These are phyloP conservation scores for Serinus canaria DNA, from an alignment of 2,113 vertebrate genomes.

Conservation along the genomic window DNA sequence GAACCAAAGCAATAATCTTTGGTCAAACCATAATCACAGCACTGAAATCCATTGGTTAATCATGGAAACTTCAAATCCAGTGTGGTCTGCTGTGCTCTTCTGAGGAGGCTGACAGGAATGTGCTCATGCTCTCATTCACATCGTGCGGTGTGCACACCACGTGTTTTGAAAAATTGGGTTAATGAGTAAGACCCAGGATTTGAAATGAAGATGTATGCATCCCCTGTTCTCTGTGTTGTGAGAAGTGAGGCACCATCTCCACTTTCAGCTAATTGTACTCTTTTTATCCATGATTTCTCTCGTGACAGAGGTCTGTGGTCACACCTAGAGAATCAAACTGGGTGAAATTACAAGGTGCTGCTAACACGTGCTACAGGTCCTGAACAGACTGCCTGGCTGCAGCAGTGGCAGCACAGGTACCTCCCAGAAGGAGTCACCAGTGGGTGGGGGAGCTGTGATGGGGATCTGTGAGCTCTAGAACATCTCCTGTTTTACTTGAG, in stretches of 20 bases:
- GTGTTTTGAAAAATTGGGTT: neutral
- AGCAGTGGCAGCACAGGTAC: neutral
- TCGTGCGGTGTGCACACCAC: neutral
- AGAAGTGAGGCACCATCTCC: neutral
- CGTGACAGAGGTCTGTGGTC: neutral
- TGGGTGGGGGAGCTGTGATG: neutral
- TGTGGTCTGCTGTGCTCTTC: constrained; percentile 3
- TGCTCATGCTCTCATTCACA: neutral
- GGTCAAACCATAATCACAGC: constrained; percentile 59
- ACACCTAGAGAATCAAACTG: neutral
- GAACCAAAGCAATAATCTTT: constrained; percentile 14
- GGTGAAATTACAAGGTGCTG: neutral
- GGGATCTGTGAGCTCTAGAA: neutral
- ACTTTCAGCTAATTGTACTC: neutral
- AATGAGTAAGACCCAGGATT: neutral
- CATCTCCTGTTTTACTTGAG: neutral
- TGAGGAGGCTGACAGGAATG: neutral
- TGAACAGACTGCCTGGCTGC: neutral
- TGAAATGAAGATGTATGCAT: neutral
- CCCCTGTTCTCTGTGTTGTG: neutral
- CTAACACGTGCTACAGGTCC: neutral
- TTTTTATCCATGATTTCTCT: neutral
- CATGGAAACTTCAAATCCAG: neutral
- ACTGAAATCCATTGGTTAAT: constrained; percentile 9
- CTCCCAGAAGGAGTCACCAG: neutral